Evolutionary conservation across 2,797 vertebrate genomes (phyloP), one percentile per base, ranked within the genome.

Genomic region (Ctenosaura bakeri): DNA sequence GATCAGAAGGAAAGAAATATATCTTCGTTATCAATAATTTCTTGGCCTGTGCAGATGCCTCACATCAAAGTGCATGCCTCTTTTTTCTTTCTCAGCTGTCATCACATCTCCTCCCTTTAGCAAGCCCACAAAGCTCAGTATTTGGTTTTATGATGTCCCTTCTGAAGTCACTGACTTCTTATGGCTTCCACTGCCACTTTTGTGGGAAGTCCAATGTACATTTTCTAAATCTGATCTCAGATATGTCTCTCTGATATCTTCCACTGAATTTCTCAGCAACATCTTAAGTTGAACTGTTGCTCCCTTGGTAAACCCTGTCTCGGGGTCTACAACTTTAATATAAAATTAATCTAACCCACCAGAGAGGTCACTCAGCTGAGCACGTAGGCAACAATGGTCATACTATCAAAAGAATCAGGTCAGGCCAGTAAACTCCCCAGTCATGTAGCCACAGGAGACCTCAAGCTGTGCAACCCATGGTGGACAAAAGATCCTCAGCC

Each of bases 1-100:
- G 71, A 88, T 83, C 80, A 88, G 82, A 78, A 76, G n/a, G 73
- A 66, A 84, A 88, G 50, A 81, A 84, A 84, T 78, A 77, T 84
- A 79, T 26, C 18, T 54, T 22, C 16, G 35, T 69, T 78, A 76
- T 87, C 35, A 88, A 79, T 88, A 78, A 83, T 87, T 79, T 16
- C 35, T 78, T 87, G 26, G 6, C 64, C n/a, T 59, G 18, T 35
- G 52, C 73, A 84, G 26, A 78, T 69, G 62, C 12, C 50, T 77
- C 78, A 83, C 74, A 89, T 89, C 82, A 85, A 78, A 89, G 82
- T 46, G 38, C 24, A 52, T 54, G 14, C 16, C 35, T 81, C n/a
- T 26, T 62, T 35, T 69, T 81, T 32, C 13, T 80, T 71, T 50
- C 24, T 80, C 74, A 56, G 62, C 50, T 79, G 12, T 50, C 20